These are phyloP conservation scores for Ispidina picta DNA, from an alignment of 2,797 vertebrate genomes.

Conservation along the genomic window DNA sequence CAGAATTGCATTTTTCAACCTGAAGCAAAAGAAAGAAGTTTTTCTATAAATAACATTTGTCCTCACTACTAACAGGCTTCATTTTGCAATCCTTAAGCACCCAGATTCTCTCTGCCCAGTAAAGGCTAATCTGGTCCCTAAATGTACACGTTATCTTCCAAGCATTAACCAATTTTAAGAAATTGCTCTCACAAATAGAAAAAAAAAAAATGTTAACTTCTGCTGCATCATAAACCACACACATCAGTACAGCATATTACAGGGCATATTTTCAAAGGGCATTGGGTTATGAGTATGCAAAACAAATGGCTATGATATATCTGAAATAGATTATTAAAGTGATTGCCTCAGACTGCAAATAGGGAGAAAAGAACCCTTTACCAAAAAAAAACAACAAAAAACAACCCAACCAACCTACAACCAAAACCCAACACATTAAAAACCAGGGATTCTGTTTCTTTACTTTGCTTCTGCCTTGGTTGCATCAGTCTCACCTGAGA, in stretches of 20 bases:
- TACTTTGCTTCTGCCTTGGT: conserved; percentile 11
- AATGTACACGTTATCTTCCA: background rate
- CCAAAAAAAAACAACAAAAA: background rate
- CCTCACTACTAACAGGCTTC: background rate
- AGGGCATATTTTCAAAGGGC: background rate
- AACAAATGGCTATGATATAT: conserved; percentile 32
- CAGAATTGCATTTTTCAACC: conserved; percentile 23
- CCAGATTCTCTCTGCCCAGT: background rate
- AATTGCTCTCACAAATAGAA: background rate
- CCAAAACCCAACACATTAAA: background rate
- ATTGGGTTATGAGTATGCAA: conserved; percentile 11
- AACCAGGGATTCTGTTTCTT: conserved; percentile 18
- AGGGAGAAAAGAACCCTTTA: conserved; percentile 3
- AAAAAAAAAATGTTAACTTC: background rate
- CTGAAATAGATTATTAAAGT: conserved; percentile 30
- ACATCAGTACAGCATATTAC: background rate
- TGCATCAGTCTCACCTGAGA: conserved; percentile 71
- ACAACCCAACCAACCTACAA: too few relatives aligned
- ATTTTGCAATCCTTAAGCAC: background rate
- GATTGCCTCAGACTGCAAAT: background rate
- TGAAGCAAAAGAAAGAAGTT: conserved; percentile 10
- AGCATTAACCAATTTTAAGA: background rate
- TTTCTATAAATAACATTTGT: conserved; percentile 15
- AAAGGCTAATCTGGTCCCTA: background rate
- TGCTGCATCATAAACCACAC: background rate